phyloP scores from a whole-genome alignment of 2,888 invertebrate species.

The Cephus spinipes region DNA sequence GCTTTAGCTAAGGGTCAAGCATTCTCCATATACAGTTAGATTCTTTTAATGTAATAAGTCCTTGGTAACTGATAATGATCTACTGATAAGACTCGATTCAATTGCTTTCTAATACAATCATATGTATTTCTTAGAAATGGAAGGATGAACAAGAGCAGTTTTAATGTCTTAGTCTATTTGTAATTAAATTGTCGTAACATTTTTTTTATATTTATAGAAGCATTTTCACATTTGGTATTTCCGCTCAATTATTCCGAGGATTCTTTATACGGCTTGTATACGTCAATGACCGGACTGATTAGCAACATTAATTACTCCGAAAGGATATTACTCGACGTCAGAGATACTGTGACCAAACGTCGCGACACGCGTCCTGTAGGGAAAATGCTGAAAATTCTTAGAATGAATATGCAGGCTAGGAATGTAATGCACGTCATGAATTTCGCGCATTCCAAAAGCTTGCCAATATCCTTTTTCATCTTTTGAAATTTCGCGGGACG shows the following conservation, averaged over 20 bases:
- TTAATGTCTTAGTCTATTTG: neutral
- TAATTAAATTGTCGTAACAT: neutral
- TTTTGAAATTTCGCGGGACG: neutral
- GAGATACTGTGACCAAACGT: neutral
- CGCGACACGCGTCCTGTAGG: neutral
- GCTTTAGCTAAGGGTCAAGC: neutral
- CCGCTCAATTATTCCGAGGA: neutral
- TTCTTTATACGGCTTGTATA: neutral
- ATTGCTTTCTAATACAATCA: too few relatives aligned
- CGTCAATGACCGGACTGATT: neutral
- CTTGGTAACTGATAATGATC: constrained; percentile 14
- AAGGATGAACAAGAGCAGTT: too few relatives aligned
- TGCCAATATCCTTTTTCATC: neutral
- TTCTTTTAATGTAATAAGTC: neutral
- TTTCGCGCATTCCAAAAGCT: neutral
- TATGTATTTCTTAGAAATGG: too few relatives aligned
- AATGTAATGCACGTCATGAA: neutral
- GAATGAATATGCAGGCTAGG: neutral
- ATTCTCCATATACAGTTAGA: neutral
- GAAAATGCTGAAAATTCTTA: neutral
- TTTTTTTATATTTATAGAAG: neutral
- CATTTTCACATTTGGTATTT: neutral
- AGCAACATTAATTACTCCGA: neutral
- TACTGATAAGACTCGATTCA: neutral
- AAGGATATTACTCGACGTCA: neutral